Percentiles rank a stretch among this genome's conserved stretches.
Evolutionary conservation across 2,113 vertebrate species (phyloP).

Genomic region (Eptesicus fuscus): DNA sequence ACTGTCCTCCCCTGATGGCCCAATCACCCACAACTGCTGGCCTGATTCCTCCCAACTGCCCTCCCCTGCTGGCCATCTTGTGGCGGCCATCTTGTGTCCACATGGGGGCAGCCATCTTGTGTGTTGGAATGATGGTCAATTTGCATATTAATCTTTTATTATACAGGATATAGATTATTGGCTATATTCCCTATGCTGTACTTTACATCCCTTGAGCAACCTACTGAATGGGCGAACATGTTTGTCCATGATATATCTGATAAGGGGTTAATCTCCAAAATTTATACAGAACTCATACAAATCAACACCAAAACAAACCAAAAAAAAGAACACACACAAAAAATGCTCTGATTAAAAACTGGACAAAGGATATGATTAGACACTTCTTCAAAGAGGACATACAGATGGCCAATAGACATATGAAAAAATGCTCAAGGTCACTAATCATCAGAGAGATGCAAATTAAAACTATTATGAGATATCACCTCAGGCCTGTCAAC

Average conservation of each 20-base stretch:
- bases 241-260: neutral
- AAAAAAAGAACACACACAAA: neutral
- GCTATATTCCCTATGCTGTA: neutral
- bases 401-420: neutral
- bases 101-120: too few relatives aligned
- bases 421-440: neutral
- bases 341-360: neutral
- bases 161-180: neutral
- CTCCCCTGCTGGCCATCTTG: too few relatives aligned
- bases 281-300: neutral
- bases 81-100: too few relatives aligned
- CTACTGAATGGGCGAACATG: neutral
- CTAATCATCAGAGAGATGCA: neutral
- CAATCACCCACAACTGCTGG: too few relatives aligned
- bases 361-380: neutral
- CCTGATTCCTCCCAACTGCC: too few relatives aligned
- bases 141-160: too few relatives aligned
- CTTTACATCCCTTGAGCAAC: neutral
- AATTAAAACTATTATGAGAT: neutral
- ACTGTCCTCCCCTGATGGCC: too few relatives aligned
- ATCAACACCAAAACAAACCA: neutral
- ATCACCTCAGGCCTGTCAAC: neutral
- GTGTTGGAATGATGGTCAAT: too few relatives aligned
- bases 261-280: neutral
- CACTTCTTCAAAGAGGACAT: neutral